These are phyloP conservation scores for Fragum sueziense DNA, from an alignment of 2,888 invertebrate species.

Conservation along the genomic window DNA sequence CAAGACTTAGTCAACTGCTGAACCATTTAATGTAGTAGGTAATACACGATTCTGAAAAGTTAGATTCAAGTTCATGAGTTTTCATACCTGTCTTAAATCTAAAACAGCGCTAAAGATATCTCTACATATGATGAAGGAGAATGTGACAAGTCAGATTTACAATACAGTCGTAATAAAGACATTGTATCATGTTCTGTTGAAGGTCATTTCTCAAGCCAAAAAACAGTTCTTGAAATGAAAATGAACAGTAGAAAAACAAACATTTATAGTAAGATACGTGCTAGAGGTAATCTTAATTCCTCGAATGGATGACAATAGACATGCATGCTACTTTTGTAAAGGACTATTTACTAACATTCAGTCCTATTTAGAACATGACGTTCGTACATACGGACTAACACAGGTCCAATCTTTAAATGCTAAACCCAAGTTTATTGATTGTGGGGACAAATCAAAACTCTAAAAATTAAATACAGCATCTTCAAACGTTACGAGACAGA, in stretches of 20 bases:
- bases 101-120: not conserved
- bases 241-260: conserved; percentile 39
- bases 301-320: conserved; percentile 46
- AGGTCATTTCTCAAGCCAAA: conserved; percentile 3
- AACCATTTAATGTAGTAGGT: too few relatives aligned
- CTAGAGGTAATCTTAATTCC: conserved; percentile 35
- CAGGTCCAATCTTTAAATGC: not conserved
- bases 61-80: too few relatives aligned
- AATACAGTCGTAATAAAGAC: conserved; percentile 4
- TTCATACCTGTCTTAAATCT: too few relatives aligned
- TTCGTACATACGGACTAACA: not conserved
- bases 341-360: conserved; percentile 51
- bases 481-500: conserved; percentile 33
- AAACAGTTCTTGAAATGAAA: conserved; percentile 33
- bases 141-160: not conserved
- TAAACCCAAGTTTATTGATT: conserved; percentile 1
- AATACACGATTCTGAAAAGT: too few relatives aligned
- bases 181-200: conserved; percentile 5
- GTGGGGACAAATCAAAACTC: conserved; percentile 3
- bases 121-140: not conserved
- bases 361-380: conserved; percentile 29
- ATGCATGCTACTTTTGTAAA: conserved; percentile 43
- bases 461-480: conserved; percentile 1
- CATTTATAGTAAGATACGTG: conserved; percentile 41
- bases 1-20: too few relatives aligned